A percentile compares a stretch with the other conserved stretches of the same genome.
These are phyloP conservation scores for Resseliella maxima DNA, from an alignment of 2,888 invertebrate genomes.

Conservation along the genomic window DNA sequence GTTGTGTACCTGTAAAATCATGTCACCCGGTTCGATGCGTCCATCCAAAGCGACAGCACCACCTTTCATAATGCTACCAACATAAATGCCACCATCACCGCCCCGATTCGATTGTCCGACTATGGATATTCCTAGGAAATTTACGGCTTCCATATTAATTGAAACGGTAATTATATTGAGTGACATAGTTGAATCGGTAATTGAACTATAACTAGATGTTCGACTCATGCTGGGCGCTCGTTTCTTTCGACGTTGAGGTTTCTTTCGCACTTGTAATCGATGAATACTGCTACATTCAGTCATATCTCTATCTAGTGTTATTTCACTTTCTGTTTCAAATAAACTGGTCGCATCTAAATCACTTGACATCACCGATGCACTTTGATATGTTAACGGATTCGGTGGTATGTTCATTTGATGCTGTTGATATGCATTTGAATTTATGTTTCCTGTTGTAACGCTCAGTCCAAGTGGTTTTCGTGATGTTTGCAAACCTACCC, in stretches of 20 bases:
- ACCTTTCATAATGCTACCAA: conserved; percentile 99
- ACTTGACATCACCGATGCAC: conserved; percentile 94
- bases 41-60: conserved; percentile 99
- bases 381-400: conserved; percentile 76
- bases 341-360: conserved; percentile 96
- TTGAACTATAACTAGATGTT: conserved; percentile 97
- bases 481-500: conserved; percentile 47
- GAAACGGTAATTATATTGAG: conserved; percentile 98
- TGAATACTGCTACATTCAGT: conserved; percentile 76
- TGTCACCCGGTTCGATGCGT: conserved; percentile 98
- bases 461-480: conserved; percentile 14
- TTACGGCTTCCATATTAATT: conserved; percentile 97
- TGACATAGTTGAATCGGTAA: conserved; percentile 99
- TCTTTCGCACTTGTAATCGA: conserved; percentile 81
- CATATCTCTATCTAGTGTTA: conserved; percentile 67
- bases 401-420: conserved; percentile 62
- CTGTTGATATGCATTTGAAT: conserved; percentile 29
- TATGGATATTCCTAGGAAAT: conserved; percentile 94
- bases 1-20: conserved; percentile 88
- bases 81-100: conserved; percentile 98
- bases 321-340: conserved; percentile 88
- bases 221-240: conserved; percentile 81
- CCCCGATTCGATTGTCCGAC: conserved; percentile 99
- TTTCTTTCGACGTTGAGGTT: conserved; percentile 84
- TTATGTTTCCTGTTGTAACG: conserved; percentile 59